Evolutionary conservation across 2,797 vertebrate species (phyloP).

Genomic region (Dendrocincla tyrannina): DNA sequence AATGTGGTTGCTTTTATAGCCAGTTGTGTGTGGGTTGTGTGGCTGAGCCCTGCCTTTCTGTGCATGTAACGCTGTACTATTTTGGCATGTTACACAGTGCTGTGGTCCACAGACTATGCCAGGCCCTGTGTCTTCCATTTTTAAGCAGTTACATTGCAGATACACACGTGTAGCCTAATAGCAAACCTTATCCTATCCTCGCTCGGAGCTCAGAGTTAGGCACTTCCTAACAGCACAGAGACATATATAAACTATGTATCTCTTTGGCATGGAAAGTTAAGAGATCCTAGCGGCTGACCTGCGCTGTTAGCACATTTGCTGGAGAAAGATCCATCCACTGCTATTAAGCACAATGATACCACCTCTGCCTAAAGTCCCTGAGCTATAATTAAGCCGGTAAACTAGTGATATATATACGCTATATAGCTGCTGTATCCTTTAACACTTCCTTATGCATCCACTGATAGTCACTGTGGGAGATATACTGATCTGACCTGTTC

Average conservation of each 20-base stretch:
- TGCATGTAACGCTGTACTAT: neutral
- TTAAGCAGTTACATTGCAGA: neutral
- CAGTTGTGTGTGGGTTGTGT: rapidly evolving
- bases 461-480: neutral
- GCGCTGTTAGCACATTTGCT: neutral
- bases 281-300: neutral
- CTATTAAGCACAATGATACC: neutral
- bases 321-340: neutral
- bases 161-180: neutral
- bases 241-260: neutral
- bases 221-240: neutral
- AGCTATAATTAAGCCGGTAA: neutral
- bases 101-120: neutral
- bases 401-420: neutral
- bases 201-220: neutral
- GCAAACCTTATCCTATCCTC: neutral
- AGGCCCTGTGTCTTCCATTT: neutral
- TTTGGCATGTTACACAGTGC: neutral
- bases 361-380: neutral
- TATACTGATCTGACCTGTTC: neutral
- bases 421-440: neutral
- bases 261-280: neutral
- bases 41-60: neutral
- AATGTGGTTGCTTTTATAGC: neutral
- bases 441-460: neutral